Base-by-base conservation (phyloP, 1,140 invertebrate genomes). In the Hycleus cichorii region DNA sequence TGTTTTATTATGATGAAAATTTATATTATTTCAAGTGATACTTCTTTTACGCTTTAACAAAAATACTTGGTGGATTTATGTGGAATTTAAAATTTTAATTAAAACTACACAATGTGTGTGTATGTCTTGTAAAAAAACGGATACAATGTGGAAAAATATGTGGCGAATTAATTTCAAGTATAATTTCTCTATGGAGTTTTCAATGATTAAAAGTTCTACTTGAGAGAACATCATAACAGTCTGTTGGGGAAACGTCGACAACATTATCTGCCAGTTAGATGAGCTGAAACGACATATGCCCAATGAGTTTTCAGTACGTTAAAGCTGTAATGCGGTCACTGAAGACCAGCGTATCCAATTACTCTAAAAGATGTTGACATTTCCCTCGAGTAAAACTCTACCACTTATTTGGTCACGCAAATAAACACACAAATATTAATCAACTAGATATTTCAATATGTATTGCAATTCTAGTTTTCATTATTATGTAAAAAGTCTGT, bases 291-390 rank as follows among this genome's bases (percentile, higher is more conserved):
- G 43, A 59, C 43, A 56, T 56, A 55, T 56, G 52, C 43, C 58
- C 48, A 56, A 56, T 55, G 47, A 57, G 47, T 55, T 50, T 60
- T 60, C 51, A 59, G 12, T 39, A 54, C 49, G 51, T 59, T 43
- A 59, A 59, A 54, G 51, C 58, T 51, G 47, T 44, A 40, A 40
- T 10, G 47, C 47, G 59, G 49, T 53, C 59, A 57, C 59, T 53
- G 59, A 53, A 61, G 55, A 57, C 55, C 18, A 18, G 48, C 26
- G 59, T 49, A 61, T 61, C 59, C 59, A 61, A 61, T 61, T 61
- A 61, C 59, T 49, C 49, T 61, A 58, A 57, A 57, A 61, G 59
- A 61, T 61, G 59, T 58, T 58, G 55, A 53, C 55, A 50, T 61
- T 50, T 48, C 59, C 52, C 53, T 24, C 24, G 49, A 47, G 57